Percentiles rank a stretch among this genome's conserved stretches.
Conservation (phyloP, 2,113 vertebrate species). For the Neopipo cinnamomea region DNA sequence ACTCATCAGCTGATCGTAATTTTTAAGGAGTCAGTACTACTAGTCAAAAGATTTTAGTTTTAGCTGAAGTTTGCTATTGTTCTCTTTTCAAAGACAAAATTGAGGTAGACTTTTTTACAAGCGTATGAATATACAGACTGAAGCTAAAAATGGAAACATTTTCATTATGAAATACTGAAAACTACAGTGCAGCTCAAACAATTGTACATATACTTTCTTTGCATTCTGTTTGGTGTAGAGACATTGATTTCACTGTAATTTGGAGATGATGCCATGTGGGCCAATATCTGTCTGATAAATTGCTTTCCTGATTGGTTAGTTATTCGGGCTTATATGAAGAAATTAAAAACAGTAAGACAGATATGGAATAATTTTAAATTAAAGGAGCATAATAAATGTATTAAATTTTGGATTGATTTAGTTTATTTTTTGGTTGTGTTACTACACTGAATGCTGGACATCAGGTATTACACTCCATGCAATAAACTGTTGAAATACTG, state of each 20-base stretch:
- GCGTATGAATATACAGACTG: not conserved
- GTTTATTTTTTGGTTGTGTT: not conserved
- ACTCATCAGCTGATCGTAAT: not conserved
- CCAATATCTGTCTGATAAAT: not conserved
- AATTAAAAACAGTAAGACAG: not conserved
- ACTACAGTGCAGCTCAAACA: not conserved
- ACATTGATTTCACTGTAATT: not conserved
- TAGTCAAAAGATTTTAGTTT: not conserved
- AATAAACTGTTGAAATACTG: not conserved
- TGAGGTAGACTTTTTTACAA: not conserved
- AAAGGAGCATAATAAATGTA: not conserved
- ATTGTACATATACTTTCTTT: not conserved
- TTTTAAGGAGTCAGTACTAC: not conserved
- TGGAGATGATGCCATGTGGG: not conserved
- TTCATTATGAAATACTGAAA: not conserved
- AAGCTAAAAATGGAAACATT: not conserved
- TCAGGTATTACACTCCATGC: not conserved
- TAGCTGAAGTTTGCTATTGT: not conserved
- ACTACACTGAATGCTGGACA: accelerated
- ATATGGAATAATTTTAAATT: not conserved
- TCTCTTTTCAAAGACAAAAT: not conserved
- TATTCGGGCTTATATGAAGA: not conserved
- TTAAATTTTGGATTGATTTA: not conserved
- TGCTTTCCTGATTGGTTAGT: not conserved
- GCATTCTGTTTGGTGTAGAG: not conserved